phyloP scores from a whole-genome alignment of 1,140 invertebrate species.

The Homarus americanus region DNA sequence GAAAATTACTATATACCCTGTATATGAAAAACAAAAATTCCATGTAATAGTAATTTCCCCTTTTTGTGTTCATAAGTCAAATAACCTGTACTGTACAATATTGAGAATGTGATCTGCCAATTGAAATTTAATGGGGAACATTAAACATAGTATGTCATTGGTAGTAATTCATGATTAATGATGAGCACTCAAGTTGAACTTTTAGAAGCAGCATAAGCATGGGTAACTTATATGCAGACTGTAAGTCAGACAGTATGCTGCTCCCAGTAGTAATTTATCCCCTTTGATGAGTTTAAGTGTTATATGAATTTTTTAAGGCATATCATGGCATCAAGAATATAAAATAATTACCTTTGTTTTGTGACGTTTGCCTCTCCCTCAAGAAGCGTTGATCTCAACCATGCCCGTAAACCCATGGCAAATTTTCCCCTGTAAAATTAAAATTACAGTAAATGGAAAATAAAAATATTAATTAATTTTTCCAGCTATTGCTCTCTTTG shows the following conservation, averaged over 20 bases:
- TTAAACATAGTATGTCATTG: background rate
- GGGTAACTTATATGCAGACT: conserved; percentile 1
- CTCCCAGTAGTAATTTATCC: conserved; percentile 27
- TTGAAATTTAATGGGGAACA: no score
- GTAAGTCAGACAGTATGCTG: conserved; percentile 27
- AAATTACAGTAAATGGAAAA: no score
- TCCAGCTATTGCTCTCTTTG: no score
- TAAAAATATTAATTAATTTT: no score
- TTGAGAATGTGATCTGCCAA: no score
- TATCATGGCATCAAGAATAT: background rate
- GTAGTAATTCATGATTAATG: background rate
- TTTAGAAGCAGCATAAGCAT: background rate
- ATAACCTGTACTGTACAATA: no score
- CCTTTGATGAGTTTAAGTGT: background rate
- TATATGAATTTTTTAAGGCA: background rate
- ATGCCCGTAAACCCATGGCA: background rate
- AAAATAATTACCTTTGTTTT: background rate
- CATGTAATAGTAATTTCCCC: no score
- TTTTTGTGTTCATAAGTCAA: no score
- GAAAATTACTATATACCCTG: background rate
- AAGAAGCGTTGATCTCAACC: background rate
- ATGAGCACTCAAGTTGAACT: background rate
- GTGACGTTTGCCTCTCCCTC: background rate
- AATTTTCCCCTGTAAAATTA: no score
- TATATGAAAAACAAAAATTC: no score